Conservation (phyloP, 2,113 vertebrate genomes). For the Apodemus sylvaticus region DNA sequence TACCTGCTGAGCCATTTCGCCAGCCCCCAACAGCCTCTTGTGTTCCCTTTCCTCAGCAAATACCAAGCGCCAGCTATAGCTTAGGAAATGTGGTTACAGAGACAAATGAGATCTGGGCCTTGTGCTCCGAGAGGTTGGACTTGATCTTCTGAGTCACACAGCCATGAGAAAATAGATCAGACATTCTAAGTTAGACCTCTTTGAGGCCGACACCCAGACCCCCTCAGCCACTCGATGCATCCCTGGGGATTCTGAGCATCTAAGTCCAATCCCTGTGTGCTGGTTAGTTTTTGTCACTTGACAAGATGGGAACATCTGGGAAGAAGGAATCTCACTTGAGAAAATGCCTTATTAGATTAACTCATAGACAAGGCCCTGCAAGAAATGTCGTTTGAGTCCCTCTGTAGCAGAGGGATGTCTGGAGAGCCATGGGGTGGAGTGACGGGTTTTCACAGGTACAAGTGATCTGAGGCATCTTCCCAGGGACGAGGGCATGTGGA, state of each 20-base stretch:
- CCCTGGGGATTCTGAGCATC: neutral
- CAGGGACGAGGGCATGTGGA: neutral
- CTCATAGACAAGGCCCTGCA: neutral
- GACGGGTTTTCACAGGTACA: neutral
- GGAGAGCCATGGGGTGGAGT: neutral
- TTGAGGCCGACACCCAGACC: neutral
- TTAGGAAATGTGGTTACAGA: neutral
- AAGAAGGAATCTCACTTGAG: neutral
- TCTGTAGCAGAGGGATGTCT: rapidly evolving
- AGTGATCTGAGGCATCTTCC: too few relatives aligned
- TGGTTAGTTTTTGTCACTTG: neutral
- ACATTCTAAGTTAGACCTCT: neutral
- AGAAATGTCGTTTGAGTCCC: neutral
- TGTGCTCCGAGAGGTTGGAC: neutral
- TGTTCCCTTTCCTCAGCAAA: neutral
- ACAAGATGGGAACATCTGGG: neutral
- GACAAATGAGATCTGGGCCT: neutral
- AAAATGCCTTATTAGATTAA: neutral
- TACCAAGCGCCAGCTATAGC: neutral
- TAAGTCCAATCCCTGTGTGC: neutral
- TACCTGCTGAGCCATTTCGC: neutral
- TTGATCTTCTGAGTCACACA: neutral
- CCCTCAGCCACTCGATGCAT: neutral
- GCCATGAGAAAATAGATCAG: neutral
- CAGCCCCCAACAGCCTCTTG: neutral